Evolutionary conservation across 53 echinoderm and acorn worm genomes (phyloP), one percentile per base, ranked within the genome.

Genomic region (Arbacia lixula): DNA sequence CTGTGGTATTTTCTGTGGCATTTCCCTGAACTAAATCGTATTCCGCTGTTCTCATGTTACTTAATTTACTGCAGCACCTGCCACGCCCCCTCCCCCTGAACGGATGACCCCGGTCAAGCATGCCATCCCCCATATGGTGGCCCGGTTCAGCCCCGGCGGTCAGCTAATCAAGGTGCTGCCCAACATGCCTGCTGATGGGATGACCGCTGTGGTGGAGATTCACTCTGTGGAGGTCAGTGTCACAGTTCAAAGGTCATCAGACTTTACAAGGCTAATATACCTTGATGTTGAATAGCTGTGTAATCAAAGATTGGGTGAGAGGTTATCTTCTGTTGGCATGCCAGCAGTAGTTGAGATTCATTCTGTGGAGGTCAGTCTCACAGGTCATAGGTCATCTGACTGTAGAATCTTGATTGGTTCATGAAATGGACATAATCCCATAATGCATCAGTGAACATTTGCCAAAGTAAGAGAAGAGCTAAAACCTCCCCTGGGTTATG

Each of bases 161-260:
- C 99, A 99, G 37, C 91, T 99, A 33, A 88, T 99, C 68, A 99
- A 99, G 84, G 95, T 99, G 21, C 53, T 99, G 56, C 92, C 99
- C 12, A 99, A 99, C 63, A 66, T 72, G 12, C 99, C 99, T 0
- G 84, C 54, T 42, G 99, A 99, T 36, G 99, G 99, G 0, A 92
- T 90, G 88, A 84, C 99, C 12, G 94, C 99, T 12, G 56, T 85
- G 16, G 99, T 99, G 43, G 99, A 99, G n/a, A 84, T 99, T 27
- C 99, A 99, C 76, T 83, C 86, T 56, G 40, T 99, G 24, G 92
- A 99, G 99, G 99, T 99, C 66, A 36, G 72, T 61, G 25, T 11
- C 28, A 56, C 11, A 40, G 10, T n/a, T n/a, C n/a, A n/a, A n/a
- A n/a, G n/a, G n/a, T n/a, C 8, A 46, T 9, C 14, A 46, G 46